Conservation (phyloP, 2,888 invertebrate species). For the Odiellus spinosus region DNA sequence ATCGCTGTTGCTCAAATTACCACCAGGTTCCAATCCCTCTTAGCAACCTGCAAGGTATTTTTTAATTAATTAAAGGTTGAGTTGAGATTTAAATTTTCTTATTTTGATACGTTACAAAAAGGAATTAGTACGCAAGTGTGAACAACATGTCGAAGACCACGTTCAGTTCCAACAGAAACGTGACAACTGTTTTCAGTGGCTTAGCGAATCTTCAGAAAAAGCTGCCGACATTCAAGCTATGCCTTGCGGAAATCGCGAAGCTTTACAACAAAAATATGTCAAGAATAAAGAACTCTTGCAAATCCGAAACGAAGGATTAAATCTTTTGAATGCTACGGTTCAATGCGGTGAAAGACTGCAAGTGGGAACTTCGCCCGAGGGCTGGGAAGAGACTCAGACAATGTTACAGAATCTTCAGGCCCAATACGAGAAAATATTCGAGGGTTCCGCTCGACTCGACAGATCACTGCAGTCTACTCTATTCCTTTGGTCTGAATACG, state of each 20-base stretch:
- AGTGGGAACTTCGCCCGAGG: constrained; percentile 67
- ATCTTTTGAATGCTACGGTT: constrained; percentile 62
- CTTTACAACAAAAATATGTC: constrained; percentile 8
- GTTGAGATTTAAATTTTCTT: background rate
- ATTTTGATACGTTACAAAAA: constrained; percentile 20
- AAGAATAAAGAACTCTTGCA: constrained; percentile 22
- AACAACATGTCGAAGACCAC: constrained; percentile 69
- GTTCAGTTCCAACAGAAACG: constrained; percentile 63
- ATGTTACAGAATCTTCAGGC: constrained; percentile 71
- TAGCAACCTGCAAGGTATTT: constrained; percentile 57
- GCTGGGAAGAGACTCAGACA: constrained; percentile 63
- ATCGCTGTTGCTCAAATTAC: constrained; percentile 77
- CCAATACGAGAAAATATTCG: constrained; percentile 62
- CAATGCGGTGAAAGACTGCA: constrained; percentile 78
- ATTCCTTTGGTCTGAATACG: constrained; percentile 67
- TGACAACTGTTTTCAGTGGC: constrained; percentile 64
- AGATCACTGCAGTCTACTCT: constrained; percentile 67
- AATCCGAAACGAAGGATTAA: constrained; percentile 43
- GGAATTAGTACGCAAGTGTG: constrained; percentile 80
- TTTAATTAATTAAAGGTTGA: background rate
- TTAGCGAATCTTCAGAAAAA: constrained; percentile 55
- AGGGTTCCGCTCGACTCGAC: constrained; percentile 57
- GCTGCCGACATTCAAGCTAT: constrained; percentile 12
- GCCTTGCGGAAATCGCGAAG: constrained; percentile 34
- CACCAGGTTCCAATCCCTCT: constrained; percentile 74